Conservation (phyloP, 2,888 invertebrate genomes). For the Netelia inedita region DNA sequence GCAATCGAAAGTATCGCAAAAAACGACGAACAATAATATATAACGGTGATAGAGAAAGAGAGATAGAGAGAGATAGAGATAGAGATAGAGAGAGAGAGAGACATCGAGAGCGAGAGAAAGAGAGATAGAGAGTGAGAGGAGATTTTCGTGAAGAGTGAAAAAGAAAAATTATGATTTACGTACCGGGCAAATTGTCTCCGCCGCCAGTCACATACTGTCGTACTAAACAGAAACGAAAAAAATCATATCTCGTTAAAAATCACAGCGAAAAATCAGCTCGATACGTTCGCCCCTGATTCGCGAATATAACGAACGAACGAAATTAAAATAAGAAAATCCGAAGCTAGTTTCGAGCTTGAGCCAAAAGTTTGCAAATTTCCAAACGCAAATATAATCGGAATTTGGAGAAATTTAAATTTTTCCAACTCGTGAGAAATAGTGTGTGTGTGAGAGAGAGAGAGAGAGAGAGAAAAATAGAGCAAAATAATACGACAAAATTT, state of each 20-base stretch:
- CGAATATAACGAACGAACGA: conserved; percentile 47
- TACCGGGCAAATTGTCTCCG: conserved; percentile 87
- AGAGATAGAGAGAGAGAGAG: conserved; percentile 67
- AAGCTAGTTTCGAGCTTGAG: not conserved
- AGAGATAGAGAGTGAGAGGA: conserved; percentile 57
- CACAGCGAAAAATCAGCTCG: conserved; percentile 78
- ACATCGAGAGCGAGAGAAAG: conserved; percentile 67
- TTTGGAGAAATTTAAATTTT: no score
- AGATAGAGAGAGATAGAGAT: conserved; percentile 64
- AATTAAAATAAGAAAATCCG: conserved; percentile 24
- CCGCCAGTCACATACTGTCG: conserved; percentile 86
- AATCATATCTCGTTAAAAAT: conserved; percentile 84
- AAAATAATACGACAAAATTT: conserved; percentile 26
- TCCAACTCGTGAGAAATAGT: not conserved
- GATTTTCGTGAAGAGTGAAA: conserved; percentile 78
- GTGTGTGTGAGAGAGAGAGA: conserved; percentile 2
- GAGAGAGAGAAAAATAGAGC: not conserved
- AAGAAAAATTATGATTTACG: conserved; percentile 85
- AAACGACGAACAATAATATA: conserved; percentile 36
- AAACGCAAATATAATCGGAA: no score
- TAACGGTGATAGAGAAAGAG: conserved; percentile 39
- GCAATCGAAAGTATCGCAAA: conserved; percentile 47
- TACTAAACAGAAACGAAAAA: conserved; percentile 86
- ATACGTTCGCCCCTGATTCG: conserved; percentile 77
- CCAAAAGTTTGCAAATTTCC: conserved; percentile 23